phyloP scores from a whole-genome alignment of 2,888 invertebrate genomes.

The Sympetrum striolatum region DNA sequence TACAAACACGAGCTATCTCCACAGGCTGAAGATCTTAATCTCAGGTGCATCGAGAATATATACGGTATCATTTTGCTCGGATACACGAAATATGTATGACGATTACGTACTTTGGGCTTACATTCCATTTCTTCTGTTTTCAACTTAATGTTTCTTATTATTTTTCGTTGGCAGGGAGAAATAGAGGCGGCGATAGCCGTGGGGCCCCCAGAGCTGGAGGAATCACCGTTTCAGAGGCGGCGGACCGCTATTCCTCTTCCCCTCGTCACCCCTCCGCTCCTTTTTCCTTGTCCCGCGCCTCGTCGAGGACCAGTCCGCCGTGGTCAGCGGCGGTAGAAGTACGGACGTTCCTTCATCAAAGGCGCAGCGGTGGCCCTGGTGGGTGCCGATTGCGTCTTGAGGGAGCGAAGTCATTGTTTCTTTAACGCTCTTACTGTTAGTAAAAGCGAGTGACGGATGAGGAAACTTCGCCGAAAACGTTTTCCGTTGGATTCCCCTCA shows the following conservation, averaged over 20 bases:
- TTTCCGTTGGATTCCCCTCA: background rate
- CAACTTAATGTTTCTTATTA: background rate
- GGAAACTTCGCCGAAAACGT: background rate
- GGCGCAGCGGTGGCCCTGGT: constrained; percentile 18
- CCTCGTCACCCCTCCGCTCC: background rate
- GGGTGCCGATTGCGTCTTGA: constrained; percentile 31
- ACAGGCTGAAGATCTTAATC: background rate
- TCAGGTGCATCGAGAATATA: background rate
- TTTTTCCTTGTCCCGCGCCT: background rate
- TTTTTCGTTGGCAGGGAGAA: background rate
- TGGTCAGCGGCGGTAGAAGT: background rate
- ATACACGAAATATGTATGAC: no score
- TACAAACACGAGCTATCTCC: background rate
- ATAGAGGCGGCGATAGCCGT: background rate
- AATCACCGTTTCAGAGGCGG: background rate
- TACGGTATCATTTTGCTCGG: background rate
- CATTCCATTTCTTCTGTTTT: background rate
- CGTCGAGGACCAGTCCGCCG: constrained; percentile 32
- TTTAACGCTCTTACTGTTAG: background rate
- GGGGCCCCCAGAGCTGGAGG: background rate
- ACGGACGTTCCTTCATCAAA: background rate
- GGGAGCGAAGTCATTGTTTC: background rate
- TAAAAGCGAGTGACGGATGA: background rate
- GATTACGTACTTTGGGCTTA: background rate
- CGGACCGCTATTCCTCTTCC: background rate